phyloP scores from a whole-genome alignment of 2,113 vertebrate genomes.

The Sporophila hypoxantha region DNA sequence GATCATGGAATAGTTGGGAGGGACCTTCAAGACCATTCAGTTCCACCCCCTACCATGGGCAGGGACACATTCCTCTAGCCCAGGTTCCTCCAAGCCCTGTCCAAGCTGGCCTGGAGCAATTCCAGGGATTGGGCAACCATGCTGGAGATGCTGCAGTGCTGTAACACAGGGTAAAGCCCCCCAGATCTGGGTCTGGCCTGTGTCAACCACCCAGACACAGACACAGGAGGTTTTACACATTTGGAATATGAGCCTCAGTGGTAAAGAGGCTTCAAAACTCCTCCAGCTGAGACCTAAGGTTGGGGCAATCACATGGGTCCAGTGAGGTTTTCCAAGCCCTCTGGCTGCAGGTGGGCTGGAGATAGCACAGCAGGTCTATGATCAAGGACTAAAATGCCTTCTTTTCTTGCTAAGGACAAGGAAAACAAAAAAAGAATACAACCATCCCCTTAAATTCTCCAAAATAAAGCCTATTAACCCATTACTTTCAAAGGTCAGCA shows the following conservation, averaged over 20 bases:
- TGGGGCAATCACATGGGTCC: not conserved
- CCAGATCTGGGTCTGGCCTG: not conserved
- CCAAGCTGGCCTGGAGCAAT: not conserved
- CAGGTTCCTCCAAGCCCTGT: not conserved
- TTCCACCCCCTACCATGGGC: not conserved
- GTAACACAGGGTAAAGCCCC: not conserved
- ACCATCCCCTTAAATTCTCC: not conserved
- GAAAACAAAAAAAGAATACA: not conserved
- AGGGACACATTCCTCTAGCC: not conserved
- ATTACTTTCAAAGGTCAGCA: not conserved
- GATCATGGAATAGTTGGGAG: not conserved
- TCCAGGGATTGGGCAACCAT: not conserved
- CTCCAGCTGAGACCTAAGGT: not conserved
- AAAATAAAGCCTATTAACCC: slow-evolving; percentile 28
- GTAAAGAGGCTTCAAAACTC: not conserved
- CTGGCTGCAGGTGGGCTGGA: not conserved
- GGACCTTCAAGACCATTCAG: not conserved
- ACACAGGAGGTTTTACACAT: not conserved
- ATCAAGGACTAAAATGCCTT: not conserved
- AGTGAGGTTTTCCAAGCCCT: not conserved
- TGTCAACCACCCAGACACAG: not conserved
- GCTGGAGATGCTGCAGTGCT: not conserved
- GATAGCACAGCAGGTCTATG: not conserved
- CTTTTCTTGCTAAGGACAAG: not conserved
- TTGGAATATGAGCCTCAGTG: not conserved